Base-by-base conservation (phyloP, 2,888 invertebrate genomes). In the Nemoura dubitans region DNA sequence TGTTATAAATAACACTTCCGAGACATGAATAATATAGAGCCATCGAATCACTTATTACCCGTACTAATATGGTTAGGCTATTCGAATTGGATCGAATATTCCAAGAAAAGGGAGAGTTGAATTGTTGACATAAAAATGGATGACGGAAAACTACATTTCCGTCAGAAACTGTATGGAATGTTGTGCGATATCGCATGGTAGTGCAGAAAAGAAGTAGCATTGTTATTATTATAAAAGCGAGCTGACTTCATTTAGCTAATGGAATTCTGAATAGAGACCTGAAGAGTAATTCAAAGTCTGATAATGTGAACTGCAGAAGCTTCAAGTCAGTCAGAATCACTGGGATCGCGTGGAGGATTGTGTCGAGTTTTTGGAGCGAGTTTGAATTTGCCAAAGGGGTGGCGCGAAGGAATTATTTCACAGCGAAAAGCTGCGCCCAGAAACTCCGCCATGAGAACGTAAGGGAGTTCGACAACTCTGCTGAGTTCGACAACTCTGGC, bases 191-290 rank as follows among this genome's bases (percentile, higher is more conserved):
- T 36, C 36, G 36, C 36, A 36, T 6, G 36, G 10, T 1, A 59
- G 59, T 21, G 21, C 6, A 59, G 14, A 59, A 14, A 59, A 59
- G 21, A 21, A 1, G 59, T 59, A 59, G 3, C 10, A 10, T 59
- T 59, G 59, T 59, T 59, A 59, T 59, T 59, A 59, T 59, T 10
- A 59, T 59, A 59, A 59, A 59, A 59, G 59, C 59, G 59, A 78
- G 26, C 25, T 28, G 28, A 10, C 26, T 26, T 78, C 78, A 78
- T 78, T 78, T 78, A 78, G 78, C 78, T 78, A 78, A 78, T 78
- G 78, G 26, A 78, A 21, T 78, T 26, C 78, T 78, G 78, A 78
- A 78, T 78, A 16, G 27, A 3, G 78, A 59, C 59, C 59, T 21
- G 10, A 78, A 78, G 27, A 78, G 27, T 27, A 78, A 78, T 78